Evolutionary conservation across 2,797 vertebrate genomes (phyloP), one percentile per base, ranked within the genome.

Genomic region (Chrysocyon brachyurus): DNA sequence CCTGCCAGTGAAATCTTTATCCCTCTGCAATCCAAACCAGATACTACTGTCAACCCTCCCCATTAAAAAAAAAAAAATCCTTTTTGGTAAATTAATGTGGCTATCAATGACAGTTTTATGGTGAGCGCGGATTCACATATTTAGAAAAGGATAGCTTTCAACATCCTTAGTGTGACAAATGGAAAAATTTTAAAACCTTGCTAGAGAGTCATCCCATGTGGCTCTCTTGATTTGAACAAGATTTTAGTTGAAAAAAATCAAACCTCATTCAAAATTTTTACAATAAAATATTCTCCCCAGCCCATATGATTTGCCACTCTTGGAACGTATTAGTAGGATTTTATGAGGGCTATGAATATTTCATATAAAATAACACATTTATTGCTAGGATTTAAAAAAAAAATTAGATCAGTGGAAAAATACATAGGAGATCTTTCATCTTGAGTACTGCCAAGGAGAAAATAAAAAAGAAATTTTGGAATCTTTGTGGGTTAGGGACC

Each of bases 271-370:
- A 81, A 75, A 33, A 24, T 36, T 87, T 96, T 95, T 59, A 90
- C 85, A 56, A 1, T 87, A 95, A 92, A 91, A 92, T 77, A 86
- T 56, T 64, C 54, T 94, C 21, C 28, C 66, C n/a, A 57, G 28
- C 56, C 77, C 77, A 46, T 68, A n/a, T 12, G 82, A 83, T 66
- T 92, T 36, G 12, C 90, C 49, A 57, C 63, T 95, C 54, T 96
- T 97, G 78, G 90, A 96, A 77, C 64, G 12, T 54, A 85, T 92
- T 82, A 90, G 61, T 96, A 73, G 70, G 56, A 84, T 96, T 95
- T 95, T 95, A 86, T 90, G 88, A 92, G 46, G 81, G 14, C 59
- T 85, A 68, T 97, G 90, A 97, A 88, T 97, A 93, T 98, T 97
- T 96, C 85, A 88, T 97, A 83, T 72, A 86, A 94, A 96, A 86